A percentile compares a stretch with the other conserved stretches of the same genome.
These are phyloP conservation scores for Hydriomena furcata DNA, from an alignment of 2,888 invertebrate species.

Conservation along the genomic window DNA sequence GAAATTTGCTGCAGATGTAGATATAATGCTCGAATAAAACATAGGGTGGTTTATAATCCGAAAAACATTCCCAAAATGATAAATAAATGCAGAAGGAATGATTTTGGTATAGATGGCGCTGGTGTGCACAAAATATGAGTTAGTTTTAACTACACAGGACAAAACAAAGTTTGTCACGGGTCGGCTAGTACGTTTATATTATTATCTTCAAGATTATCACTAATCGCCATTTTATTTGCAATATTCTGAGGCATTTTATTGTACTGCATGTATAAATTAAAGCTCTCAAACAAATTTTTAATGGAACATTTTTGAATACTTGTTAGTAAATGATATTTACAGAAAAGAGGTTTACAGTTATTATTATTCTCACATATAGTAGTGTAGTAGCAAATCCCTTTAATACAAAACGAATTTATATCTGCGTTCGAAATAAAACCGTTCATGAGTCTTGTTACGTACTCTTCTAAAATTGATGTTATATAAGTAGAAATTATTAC, in stretches of 20 bases:
- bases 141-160: too few species aligned
- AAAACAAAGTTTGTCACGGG: too few species aligned
- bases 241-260: slow-evolving; percentile 29
- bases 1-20: too few species aligned
- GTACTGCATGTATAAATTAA: slow-evolving; percentile 27
- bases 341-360: slow-evolving; percentile 47
- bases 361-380: slow-evolving; percentile 44
- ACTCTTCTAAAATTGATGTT: slow-evolving; percentile 45
- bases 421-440: slow-evolving; percentile 48
- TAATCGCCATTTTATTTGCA: slow-evolving; percentile 15
- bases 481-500: slow-evolving; percentile 44
- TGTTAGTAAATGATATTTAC: slow-evolving; percentile 54
- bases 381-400: slow-evolving; percentile 59
- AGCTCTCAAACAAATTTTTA: slow-evolving; percentile 30
- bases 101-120: too few species aligned
- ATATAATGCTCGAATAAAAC: too few species aligned
- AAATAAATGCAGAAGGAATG: too few species aligned
- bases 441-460: slow-evolving; percentile 54
- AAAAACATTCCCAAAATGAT: too few species aligned
- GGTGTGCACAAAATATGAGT: too few species aligned
- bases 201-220: slow-evolving; percentile 46
- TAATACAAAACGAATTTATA: slow-evolving; percentile 51
- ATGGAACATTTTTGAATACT: slow-evolving; percentile 47
- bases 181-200: slow-evolving; percentile 43
- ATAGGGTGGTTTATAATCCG: too few species aligned